phyloP scores from a whole-genome alignment of 2,113 vertebrate genomes.

The Polypterus bichir region DNA sequence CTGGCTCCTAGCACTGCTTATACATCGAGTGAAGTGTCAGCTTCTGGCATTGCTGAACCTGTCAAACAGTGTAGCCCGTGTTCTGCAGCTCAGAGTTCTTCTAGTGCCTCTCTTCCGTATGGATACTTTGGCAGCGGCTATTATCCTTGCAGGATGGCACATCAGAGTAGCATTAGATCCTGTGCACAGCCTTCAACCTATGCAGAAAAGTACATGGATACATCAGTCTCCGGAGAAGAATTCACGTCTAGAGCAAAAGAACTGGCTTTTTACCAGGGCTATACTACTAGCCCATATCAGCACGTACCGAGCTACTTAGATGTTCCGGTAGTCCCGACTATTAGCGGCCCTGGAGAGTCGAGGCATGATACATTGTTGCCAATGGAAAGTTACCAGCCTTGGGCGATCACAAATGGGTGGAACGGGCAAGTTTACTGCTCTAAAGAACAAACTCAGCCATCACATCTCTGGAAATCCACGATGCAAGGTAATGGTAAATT shows the following conservation, averaged over 20 bases:
- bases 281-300: slow-evolving; percentile 82
- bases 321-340: slow-evolving; percentile 81
- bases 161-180: slow-evolving; percentile 77
- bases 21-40: slow-evolving; percentile 64
- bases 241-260: slow-evolving; percentile 87
- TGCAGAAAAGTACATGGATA: slow-evolving; percentile 89
- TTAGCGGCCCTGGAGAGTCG: slow-evolving; percentile 74
- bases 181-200: slow-evolving; percentile 79
- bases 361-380: slow-evolving; percentile 81
- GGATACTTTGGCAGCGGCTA: slow-evolving; percentile 95
- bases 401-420: slow-evolving; percentile 90
- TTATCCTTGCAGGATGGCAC: slow-evolving; percentile 89
- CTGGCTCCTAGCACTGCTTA: slow-evolving; percentile 72
- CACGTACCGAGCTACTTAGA: slow-evolving; percentile 88
- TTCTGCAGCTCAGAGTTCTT: slow-evolving; percentile 77
- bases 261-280: slow-evolving; percentile 94
- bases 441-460: slow-evolving; percentile 86
- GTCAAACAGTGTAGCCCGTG: slow-evolving; percentile 95
- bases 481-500: slow-evolving; percentile 65
- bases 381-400: slow-evolving; percentile 94
- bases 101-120: slow-evolving; percentile 84
- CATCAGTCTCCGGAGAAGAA: slow-evolving; percentile 79
- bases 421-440: slow-evolving; percentile 93
- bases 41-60: slow-evolving; percentile 75
- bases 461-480: slow-evolving; percentile 86